Evolutionary conservation across 2,888 invertebrate species (phyloP).

Genomic region (Lordiphosa fenestrarum): DNA sequence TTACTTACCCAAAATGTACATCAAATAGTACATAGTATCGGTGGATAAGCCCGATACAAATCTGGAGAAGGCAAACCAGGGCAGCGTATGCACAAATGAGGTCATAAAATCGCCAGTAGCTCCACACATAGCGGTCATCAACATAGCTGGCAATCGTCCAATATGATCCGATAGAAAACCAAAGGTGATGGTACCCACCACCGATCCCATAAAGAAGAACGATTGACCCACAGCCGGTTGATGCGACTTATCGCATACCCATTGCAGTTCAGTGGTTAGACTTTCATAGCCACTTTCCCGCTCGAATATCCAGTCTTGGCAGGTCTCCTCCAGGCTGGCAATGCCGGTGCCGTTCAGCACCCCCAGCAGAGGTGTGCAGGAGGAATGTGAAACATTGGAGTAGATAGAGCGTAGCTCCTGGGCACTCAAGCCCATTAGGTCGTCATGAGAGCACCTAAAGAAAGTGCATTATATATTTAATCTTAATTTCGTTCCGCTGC

Average conservation of each 20-base stretch:
- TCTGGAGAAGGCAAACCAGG: constrained; percentile 81
- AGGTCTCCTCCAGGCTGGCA: constrained; percentile 52
- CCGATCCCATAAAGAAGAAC: constrained; percentile 83
- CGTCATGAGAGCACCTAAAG: constrained; percentile 34
- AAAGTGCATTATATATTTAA: too few relatives aligned
- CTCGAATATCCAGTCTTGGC: constrained; percentile 83
- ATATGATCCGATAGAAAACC: constrained; percentile 83
- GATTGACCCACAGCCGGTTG: constrained; percentile 83
- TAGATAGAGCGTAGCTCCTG: constrained; percentile 63
- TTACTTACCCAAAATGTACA: constrained; percentile 83
- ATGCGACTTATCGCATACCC: constrained; percentile 83
- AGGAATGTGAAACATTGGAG: constrained; percentile 53
- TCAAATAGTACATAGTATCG: constrained; percentile 83
- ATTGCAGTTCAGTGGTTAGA: constrained; percentile 83
- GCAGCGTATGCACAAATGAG: constrained; percentile 80
- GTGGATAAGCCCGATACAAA: constrained; percentile 84
- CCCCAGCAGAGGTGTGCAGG: constrained; percentile 63
- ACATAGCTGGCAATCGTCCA: constrained; percentile 82
- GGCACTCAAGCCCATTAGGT: constrained; percentile 37
- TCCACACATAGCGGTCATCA: constrained; percentile 81
- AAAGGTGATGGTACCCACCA: constrained; percentile 82
- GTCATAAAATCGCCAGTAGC: constrained; percentile 82
- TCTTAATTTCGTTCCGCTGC: not conserved
- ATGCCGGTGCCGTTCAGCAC: constrained; percentile 48
- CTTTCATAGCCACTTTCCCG: constrained; percentile 82